Base-by-base conservation (phyloP, 2,888 invertebrate genomes). In the Synanthedon myopaeformis region DNA sequence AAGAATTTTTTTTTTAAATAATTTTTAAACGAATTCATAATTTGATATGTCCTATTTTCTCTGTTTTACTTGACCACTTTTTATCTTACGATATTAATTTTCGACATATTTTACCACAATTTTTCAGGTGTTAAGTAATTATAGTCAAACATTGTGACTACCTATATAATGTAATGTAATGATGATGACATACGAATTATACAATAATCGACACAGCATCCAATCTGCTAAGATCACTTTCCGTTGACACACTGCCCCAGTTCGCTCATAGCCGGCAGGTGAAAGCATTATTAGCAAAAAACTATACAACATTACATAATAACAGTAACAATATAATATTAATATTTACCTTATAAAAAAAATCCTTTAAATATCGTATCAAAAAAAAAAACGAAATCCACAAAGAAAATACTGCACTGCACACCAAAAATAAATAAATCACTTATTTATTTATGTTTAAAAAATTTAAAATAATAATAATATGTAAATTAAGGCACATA, bases 261-360 rank as follows among this genome's bases (percentile, higher is more conserved):
- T 65, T 75, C 61, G 66, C 63, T 61, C 11, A 14, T 10, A 48
- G n/a, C 53, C 59, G 56, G 53, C 59, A 53, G 74, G 76, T 76
- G 79, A 78, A 76, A 79, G 79, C 71, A 67, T 69, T 70, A 64
- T 69, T 63, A 62, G 61, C 62, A 68, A 74, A 74, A 70, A 64
- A 63, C 58, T 59, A 65, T 63, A 45, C 45, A 45, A 13, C 68
- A 71, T 78, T 73, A 78, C 76, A 79, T 77, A 76, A 77, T 61
- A 61, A 8, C 2, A 19, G 17, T 45, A n/a, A 55, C 57, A 61
- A 60, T 63, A 66, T 66, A 72, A 69, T 67, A 60, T 23, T 23
- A 23, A 23, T 4, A 23, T 4, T 23, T 23, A 23, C 55, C 57
- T 53, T 51, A 35, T 10, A 49, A 35, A 51, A 35, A 51, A 56